Conservation (phyloP, 1,140 invertebrate species). For the Drosophila guanche region DNA sequence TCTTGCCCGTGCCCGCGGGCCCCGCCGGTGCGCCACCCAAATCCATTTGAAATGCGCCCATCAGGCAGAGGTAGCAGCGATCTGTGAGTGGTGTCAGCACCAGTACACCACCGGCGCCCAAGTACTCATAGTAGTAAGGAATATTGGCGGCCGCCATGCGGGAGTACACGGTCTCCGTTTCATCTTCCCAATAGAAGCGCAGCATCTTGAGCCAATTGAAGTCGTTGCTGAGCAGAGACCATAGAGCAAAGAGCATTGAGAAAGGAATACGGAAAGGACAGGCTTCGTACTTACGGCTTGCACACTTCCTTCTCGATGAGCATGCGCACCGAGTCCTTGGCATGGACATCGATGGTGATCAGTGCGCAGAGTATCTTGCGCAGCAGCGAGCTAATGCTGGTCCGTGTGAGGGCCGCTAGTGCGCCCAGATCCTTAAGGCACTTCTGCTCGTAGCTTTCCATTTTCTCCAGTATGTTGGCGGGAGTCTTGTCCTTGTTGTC, state of each 20-base stretch:
- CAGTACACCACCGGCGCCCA: slow-evolving; percentile 92
- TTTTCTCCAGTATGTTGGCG: slow-evolving; percentile 84
- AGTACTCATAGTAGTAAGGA: slow-evolving; percentile 96
- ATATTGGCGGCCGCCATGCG: slow-evolving; percentile 91
- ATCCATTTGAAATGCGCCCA: slow-evolving; percentile 94
- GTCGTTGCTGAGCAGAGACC: slow-evolving; percentile 85
- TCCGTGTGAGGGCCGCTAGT: slow-evolving; percentile 90
- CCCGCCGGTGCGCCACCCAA: slow-evolving; percentile 94
- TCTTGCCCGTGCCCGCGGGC: slow-evolving; percentile 95
- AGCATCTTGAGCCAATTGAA: slow-evolving; percentile 96
- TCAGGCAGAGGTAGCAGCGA: slow-evolving; percentile 93
- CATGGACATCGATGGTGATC: slow-evolving; percentile 94
- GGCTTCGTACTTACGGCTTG: slow-evolving; percentile 84
- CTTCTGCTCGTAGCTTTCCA: slow-evolving; percentile 89
- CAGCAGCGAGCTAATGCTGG: slow-evolving; percentile 88
- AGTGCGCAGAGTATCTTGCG: slow-evolving; percentile 91
- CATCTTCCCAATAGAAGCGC: slow-evolving; percentile 94
- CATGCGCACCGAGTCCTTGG: slow-evolving; percentile 90
- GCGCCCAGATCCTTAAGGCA: slow-evolving; percentile 90
- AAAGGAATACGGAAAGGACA: not conserved
- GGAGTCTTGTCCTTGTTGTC: slow-evolving; percentile 83
- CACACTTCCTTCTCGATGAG: slow-evolving; percentile 88
- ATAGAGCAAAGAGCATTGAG: not conserved
- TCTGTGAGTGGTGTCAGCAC: slow-evolving; percentile 92
- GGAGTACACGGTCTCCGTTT: slow-evolving; percentile 90